A percentile compares a stretch with the other conserved stretches of the same genome.
Evolutionary conservation across 2,113 vertebrate genomes (phyloP).

Genomic region (Eurypyga helias): DNA sequence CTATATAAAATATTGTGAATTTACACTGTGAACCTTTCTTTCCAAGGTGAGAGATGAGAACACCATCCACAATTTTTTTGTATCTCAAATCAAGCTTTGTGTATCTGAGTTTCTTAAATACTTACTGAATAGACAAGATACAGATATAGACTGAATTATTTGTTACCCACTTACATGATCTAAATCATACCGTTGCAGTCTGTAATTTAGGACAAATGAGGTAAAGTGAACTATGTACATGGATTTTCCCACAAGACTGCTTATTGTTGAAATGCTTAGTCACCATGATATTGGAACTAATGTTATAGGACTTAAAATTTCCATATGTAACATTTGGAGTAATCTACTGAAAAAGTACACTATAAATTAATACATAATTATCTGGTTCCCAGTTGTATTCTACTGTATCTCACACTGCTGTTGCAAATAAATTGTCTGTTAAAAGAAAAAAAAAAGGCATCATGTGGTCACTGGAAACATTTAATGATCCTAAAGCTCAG

Average conservation of each 20-base stretch:
- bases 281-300: conserved; percentile 55
- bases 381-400: conserved; percentile 26
- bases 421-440: conserved; percentile 72
- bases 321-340: conserved; percentile 59
- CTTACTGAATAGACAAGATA: conserved; percentile 38
- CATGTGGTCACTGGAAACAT: neutral
- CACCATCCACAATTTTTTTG: neutral
- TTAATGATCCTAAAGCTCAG: neutral
- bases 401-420: conserved; percentile 52
- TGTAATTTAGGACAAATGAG: conserved; percentile 60
- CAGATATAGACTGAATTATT: conserved; percentile 38
- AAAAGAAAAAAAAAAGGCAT: neutral
- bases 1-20: neutral
- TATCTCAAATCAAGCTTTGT: neutral
- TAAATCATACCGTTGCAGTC: conserved; percentile 9
- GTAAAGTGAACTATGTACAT: conserved; percentile 37
- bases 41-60: neutral
- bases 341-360: conserved; percentile 57
- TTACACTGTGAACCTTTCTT: neutral
- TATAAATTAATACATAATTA: neutral
- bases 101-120: conserved; percentile 36
- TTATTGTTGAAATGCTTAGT: conserved; percentile 59
- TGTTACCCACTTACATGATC: conserved; percentile 10
- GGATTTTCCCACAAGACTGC: conserved; percentile 47
- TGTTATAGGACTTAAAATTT: conserved; percentile 48